Evolutionary conservation across 2,113 vertebrate species (phyloP).

Genomic region (Cebidichthys violaceus): DNA sequence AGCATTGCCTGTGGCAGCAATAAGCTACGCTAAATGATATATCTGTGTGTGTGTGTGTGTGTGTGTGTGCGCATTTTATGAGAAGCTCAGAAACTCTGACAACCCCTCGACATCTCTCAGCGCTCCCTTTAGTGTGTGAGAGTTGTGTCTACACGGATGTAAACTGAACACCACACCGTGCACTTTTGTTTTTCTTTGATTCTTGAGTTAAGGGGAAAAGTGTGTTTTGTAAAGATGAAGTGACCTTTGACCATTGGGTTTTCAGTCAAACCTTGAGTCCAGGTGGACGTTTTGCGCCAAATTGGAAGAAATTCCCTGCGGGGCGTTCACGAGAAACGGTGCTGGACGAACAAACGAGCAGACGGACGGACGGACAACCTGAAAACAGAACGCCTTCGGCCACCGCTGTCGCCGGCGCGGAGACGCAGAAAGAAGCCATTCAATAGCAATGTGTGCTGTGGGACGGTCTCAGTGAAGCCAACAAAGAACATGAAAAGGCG

Average conservation of each 20-base stretch:
- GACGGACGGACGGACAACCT: not conserved
- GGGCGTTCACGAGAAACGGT: no score
- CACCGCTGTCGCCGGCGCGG: no score
- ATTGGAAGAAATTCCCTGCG: no score
- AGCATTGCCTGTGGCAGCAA: conserved; percentile 49
- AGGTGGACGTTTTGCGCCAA: not conserved
- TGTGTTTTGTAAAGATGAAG: no score
- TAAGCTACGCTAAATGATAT: conserved; percentile 43
- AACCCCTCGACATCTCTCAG: conserved; percentile 34
- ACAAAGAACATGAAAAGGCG: conserved; percentile 34
- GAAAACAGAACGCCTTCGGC: not conserved
- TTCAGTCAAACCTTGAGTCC: not conserved
- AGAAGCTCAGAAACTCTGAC: conserved; percentile 39
- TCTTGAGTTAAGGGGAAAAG: no score
- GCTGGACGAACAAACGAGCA: no score
- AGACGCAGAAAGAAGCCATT: not conserved
- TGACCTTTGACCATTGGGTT: no score
- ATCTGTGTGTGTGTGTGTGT: conserved; percentile 15
- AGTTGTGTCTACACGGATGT: conserved; percentile 62
- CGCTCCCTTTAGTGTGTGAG: conserved; percentile 38
- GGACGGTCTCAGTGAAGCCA: conserved; percentile 26
- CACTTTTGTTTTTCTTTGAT: conserved; percentile 4
- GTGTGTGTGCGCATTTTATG: conserved; percentile 8
- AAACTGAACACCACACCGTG: conserved; percentile 48
- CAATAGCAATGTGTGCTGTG: not conserved